phyloP scores from a whole-genome alignment of 2,113 vertebrate species.

The Psephotus haematonotus region DNA sequence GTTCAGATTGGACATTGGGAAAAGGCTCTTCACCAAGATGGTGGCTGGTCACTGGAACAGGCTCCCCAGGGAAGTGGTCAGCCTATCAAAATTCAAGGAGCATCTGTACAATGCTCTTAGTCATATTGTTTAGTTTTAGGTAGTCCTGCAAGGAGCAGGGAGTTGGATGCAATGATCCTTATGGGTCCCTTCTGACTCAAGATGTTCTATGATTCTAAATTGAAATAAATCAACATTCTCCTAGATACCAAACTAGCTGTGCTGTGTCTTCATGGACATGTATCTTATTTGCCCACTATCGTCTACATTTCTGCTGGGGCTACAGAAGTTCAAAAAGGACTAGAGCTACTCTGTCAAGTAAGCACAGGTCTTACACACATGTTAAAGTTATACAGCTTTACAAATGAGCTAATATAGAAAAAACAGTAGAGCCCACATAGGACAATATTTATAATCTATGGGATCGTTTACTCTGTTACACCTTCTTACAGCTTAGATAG shows the following conservation, averaged over 20 bases:
- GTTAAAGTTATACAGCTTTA: background rate
- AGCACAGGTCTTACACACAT: background rate
- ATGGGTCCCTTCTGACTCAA: background rate
- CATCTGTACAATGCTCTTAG: rapidly evolving
- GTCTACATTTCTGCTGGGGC: background rate
- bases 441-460: background rate
- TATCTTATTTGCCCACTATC: background rate
- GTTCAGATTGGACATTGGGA: background rate
- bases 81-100: background rate
- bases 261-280: background rate
- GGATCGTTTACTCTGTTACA: background rate
- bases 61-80: background rate
- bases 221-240: background rate
- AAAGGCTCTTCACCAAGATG: background rate
- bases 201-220: background rate
- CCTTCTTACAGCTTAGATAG: background rate
- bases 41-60: background rate
- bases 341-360: background rate
- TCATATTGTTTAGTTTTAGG: background rate
- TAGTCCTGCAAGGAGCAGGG: background rate
- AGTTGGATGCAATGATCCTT: background rate
- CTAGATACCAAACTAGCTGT: background rate
- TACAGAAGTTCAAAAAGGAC: background rate
- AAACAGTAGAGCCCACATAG: background rate
- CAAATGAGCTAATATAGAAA: background rate